phyloP scores from a whole-genome alignment of 2,797 vertebrate genomes.

The Gambelia wislizenii region DNA sequence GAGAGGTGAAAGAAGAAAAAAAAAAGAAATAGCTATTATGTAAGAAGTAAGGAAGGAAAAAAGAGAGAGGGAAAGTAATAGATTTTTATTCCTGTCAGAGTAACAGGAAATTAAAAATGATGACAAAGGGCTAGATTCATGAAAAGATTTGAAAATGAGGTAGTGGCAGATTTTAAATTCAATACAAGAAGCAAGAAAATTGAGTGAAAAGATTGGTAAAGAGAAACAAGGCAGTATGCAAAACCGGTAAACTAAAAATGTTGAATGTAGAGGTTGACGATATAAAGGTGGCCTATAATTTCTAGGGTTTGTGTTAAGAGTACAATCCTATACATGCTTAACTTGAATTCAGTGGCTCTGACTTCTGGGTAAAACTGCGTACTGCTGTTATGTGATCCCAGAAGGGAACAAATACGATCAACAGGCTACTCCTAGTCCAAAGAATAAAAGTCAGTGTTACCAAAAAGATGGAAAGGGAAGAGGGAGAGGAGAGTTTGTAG shows the following conservation, averaged over 20 bases:
- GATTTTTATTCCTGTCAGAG: not conserved
- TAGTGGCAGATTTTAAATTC: not conserved
- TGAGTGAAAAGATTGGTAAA: not conserved
- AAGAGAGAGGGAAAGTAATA: not conserved
- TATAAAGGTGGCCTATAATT: too few species aligned
- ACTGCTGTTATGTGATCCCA: not conserved
- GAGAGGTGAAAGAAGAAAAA: not conserved
- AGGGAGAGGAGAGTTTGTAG: not conserved
- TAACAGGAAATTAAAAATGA: conserved; percentile 1
- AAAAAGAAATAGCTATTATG: not conserved
- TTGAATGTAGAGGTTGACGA: not conserved
- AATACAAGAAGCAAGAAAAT: not conserved
- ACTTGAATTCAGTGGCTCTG: not conserved
- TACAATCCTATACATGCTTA: not conserved
- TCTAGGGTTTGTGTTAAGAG: not conserved
- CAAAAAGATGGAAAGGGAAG: not conserved
- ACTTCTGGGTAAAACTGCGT: not conserved
- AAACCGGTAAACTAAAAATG: too few species aligned
- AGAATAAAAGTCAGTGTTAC: not conserved
- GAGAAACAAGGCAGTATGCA: not conserved
- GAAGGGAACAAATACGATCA: not conserved
- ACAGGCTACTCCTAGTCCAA: too few species aligned
- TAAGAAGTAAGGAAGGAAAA: not conserved
- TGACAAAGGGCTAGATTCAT: not conserved
- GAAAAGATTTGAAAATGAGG: not conserved